Conservation (phyloP, 2,888 invertebrate genomes). For the Brachyptera risi region DNA sequence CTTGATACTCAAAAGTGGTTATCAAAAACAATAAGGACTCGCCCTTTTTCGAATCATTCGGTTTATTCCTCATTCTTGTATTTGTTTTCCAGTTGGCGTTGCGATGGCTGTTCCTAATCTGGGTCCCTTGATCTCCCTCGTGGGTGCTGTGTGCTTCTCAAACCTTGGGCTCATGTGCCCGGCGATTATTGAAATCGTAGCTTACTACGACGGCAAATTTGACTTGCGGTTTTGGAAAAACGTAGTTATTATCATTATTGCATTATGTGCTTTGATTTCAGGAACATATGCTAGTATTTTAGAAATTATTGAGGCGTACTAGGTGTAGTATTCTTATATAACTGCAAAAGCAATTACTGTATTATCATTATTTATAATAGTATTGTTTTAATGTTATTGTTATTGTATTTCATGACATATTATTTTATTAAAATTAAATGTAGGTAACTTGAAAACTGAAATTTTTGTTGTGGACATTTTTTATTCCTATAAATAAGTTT, state of each 20-base stretch:
- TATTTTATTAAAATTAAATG: neutral
- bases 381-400: neutral
- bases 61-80: too few relatives aligned
- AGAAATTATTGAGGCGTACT: constrained; percentile 26
- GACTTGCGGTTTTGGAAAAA: constrained; percentile 25
- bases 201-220: constrained; percentile 23
- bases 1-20: too few relatives aligned
- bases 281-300: constrained; percentile 29
- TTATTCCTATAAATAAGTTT: too few relatives aligned
- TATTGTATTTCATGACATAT: constrained; percentile 5
- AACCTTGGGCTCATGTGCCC: constrained; percentile 32
- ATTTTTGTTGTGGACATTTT: too few relatives aligned
- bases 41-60: too few relatives aligned
- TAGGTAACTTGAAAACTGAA: too few relatives aligned
- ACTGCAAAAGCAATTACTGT: neutral
- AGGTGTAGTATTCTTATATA: neutral
- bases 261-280: constrained; percentile 23
- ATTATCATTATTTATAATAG: neutral
- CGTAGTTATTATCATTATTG: constrained; percentile 19
- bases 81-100: constrained; percentile 24
- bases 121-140: constrained; percentile 32
- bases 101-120: constrained; percentile 31
- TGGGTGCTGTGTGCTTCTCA: constrained; percentile 31
- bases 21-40: too few relatives aligned
- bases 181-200: constrained; percentile 28